phyloP scores from a whole-genome alignment of 2,113 vertebrate genomes.

The Morone chrysops region DNA sequence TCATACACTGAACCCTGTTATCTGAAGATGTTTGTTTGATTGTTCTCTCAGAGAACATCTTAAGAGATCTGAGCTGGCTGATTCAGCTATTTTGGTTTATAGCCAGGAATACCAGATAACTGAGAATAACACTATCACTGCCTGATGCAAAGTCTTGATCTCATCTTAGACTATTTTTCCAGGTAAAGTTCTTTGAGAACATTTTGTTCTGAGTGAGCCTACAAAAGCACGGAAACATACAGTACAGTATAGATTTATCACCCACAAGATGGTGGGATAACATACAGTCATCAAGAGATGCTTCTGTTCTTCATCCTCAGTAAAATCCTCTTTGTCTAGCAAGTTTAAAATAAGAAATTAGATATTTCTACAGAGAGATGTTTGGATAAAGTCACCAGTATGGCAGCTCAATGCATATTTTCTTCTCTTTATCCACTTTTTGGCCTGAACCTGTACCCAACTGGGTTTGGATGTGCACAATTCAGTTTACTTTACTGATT shows the following conservation, averaged over 20 bases:
- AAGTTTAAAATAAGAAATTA: neutral
- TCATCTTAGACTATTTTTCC: neutral
- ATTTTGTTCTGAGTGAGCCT: neutral
- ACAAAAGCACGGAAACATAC: neutral
- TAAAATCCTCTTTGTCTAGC: neutral
- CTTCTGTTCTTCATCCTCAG: neutral
- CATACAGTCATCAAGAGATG: neutral
- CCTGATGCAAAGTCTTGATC: neutral
- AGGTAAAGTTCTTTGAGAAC: neutral
- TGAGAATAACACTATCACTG: neutral
- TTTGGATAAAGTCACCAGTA: neutral
- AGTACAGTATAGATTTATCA: neutral
- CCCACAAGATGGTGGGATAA: neutral
- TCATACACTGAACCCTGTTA: neutral
- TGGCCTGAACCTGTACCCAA: neutral
- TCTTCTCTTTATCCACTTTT: neutral
- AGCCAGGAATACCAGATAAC: neutral
- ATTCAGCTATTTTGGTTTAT: neutral
- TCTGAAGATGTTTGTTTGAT: neutral
- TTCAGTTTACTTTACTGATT: neutral
- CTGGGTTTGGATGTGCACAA: neutral
- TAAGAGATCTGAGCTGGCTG: neutral
- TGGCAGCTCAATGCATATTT: neutral
- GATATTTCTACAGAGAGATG: neutral
- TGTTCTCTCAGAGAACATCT: neutral